Conservation (phyloP, 1,140 invertebrate genomes). For the Nylanderia fulva region DNA sequence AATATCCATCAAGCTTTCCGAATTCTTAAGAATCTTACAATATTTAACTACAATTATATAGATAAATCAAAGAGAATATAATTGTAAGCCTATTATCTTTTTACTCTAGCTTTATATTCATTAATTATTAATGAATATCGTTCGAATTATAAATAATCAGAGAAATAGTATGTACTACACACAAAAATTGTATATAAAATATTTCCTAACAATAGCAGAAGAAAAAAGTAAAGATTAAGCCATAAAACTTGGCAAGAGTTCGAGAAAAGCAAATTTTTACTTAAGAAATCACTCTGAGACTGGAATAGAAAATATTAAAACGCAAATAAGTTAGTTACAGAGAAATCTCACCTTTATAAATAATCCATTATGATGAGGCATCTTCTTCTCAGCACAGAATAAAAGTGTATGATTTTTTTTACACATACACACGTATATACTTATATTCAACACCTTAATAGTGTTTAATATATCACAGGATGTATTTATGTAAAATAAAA, state of each 20-base stretch:
- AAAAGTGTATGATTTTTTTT: conserved; percentile 8
- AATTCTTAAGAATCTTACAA: conserved; percentile 33
- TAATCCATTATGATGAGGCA: conserved; percentile 2
- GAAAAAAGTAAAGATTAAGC: conserved; percentile 65
- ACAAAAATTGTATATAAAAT: conserved; percentile 5
- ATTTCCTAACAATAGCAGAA: conserved; percentile 62
- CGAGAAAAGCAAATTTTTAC: conserved; percentile 65
- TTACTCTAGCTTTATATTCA: not conserved
- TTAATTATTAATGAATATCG: conserved; percentile 14
- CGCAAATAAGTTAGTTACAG: conserved; percentile 51
- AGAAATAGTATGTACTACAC: not conserved
- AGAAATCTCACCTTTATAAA: conserved; percentile 67
- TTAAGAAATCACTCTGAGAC: conserved; percentile 53
- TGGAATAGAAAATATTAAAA: conserved; percentile 52
- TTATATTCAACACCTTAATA: not conserved
- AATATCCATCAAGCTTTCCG: conserved; percentile 48
- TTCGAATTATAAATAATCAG: conserved; percentile 6
- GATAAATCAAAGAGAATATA: not conserved
- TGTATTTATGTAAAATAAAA: not conserved
- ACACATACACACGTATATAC: not conserved
- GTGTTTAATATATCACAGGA: not conserved
- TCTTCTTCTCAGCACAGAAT: conserved; percentile 55
- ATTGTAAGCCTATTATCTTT: conserved; percentile 19
- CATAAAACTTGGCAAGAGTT: conserved; percentile 67
- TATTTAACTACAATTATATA: not conserved